A percentile compares a stretch with the other conserved stretches of the same genome.
Conservation (phyloP, 92 coral and sea anemone genomes). For the Diadumene lineata region DNA sequence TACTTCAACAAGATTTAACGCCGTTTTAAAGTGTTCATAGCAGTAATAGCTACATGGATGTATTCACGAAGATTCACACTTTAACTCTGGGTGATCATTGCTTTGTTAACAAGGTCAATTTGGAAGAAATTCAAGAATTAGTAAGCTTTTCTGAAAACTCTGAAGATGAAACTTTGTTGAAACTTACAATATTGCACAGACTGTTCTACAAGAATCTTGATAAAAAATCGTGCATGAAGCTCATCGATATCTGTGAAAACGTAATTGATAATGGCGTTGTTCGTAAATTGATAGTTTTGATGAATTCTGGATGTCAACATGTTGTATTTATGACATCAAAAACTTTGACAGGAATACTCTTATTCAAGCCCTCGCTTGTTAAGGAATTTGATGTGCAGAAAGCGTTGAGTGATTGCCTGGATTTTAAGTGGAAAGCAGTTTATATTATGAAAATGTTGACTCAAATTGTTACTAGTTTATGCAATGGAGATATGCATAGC, state of each 20-base stretch:
- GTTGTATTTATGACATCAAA: conserved; percentile 67
- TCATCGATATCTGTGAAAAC: conserved; percentile 32
- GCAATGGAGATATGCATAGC: neutral
- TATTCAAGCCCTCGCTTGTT: conserved; percentile 17
- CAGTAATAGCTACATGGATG: conserved; percentile 29
- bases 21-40: neutral
- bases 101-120: conserved; percentile 30
- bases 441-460: conserved; percentile 43
- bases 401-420: conserved; percentile 17
- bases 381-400: conserved; percentile 2
- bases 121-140: neutral
- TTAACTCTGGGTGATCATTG: conserved; percentile 31
- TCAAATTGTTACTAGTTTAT: conserved; percentile 22
- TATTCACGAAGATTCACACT: conserved; percentile 43
- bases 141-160: neutral
- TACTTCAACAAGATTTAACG: neutral
- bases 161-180: conserved; percentile 34
- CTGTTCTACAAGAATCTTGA: conserved; percentile 9
- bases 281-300: conserved; percentile 26
- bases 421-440: conserved; percentile 49
- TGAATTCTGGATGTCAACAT: conserved; percentile 45
- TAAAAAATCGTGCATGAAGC: conserved; percentile 11
- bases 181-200: conserved; percentile 46
- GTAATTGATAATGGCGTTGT: conserved; percentile 33
- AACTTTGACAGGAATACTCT: conserved; percentile 31